Percentiles rank a stretch among this genome's conserved stretches.
These are phyloP conservation scores for Discoglossus pictus DNA, from an alignment of 2,797 vertebrate species.

Conservation along the genomic window DNA sequence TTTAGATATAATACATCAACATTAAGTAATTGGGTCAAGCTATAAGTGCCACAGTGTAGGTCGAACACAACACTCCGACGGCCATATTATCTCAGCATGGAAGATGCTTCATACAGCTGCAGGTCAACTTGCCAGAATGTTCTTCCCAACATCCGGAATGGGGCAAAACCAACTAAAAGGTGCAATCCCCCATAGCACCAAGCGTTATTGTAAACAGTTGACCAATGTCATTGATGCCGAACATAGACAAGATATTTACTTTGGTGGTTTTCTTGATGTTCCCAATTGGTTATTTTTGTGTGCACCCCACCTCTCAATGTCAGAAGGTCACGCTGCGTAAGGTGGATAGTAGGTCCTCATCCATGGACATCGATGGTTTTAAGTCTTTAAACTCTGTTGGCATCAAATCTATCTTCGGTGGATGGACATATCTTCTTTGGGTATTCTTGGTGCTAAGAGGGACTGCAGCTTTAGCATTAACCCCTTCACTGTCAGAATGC, in stretches of 20 bases:
- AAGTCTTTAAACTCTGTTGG: too few relatives aligned
- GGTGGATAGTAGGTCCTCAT: too few relatives aligned
- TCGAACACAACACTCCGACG: constrained; percentile 8
- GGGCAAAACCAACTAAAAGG: background rate
- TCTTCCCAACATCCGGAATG: background rate
- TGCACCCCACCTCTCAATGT: too few relatives aligned
- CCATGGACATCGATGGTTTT: too few relatives aligned
- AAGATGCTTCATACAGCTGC: background rate
- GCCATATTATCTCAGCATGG: background rate
- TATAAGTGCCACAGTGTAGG: constrained; percentile 20
- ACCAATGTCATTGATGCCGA: too few relatives aligned
- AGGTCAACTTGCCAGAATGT: background rate
- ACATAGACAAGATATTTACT: too few relatives aligned
- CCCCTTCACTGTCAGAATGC: constrained; percentile 6
- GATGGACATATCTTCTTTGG: constrained; percentile 1
- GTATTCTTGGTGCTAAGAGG: constrained; percentile 7
- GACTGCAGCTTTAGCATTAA: background rate
- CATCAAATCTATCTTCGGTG: too few relatives aligned
- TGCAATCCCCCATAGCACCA: constrained; percentile 24
- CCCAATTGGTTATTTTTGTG: too few relatives aligned
- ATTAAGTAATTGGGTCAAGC: constrained; percentile 10
- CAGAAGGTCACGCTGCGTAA: too few relatives aligned
- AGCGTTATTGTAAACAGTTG: constrained; percentile 15
- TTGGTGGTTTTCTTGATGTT: too few relatives aligned
- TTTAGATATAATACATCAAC: constrained; percentile 6